phyloP scores from a whole-genome alignment of 2,113 vertebrate species.

The Irena cyanogastra region DNA sequence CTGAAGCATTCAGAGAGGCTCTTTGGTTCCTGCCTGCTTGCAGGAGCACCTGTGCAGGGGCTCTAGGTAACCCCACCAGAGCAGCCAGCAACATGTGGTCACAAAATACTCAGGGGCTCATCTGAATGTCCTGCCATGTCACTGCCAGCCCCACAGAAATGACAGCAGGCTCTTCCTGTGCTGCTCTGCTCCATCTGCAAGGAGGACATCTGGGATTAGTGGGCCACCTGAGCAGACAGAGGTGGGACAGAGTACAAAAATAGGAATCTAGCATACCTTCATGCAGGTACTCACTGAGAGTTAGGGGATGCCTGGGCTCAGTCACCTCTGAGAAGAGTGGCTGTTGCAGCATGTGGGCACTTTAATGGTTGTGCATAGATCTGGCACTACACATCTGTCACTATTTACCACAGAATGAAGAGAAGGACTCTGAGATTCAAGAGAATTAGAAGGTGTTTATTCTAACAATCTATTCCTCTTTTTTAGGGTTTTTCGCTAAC shows the following conservation, averaged over 20 bases:
- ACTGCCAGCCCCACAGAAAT: neutral
- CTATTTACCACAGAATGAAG: no score
- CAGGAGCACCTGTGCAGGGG: neutral
- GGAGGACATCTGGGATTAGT: neutral
- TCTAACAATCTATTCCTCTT: no score
- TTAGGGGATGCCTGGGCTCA: neutral
- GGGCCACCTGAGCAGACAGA: neutral
- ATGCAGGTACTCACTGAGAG: neutral
- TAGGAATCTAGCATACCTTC: neutral
- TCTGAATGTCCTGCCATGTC: neutral
- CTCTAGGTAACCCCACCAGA: neutral
- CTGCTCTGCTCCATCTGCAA: neutral
- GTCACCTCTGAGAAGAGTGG: neutral
- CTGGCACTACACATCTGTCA: no score
- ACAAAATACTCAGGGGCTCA: neutral
- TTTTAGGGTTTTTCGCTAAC: no score
- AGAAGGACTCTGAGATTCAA: no score
- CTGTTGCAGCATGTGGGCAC: rapidly evolving
- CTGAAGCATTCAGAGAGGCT: neutral
- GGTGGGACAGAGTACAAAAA: neutral
- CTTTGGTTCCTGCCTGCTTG: neutral
- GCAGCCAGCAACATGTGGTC: neutral
- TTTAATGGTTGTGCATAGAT: neutral
- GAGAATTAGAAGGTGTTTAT: no score
- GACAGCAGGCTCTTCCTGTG: neutral